A percentile compares a stretch with the other conserved stretches of the same genome.
phyloP scores from a whole-genome alignment of 2,797 vertebrate species.

The Sphenodon punctatus region DNA sequence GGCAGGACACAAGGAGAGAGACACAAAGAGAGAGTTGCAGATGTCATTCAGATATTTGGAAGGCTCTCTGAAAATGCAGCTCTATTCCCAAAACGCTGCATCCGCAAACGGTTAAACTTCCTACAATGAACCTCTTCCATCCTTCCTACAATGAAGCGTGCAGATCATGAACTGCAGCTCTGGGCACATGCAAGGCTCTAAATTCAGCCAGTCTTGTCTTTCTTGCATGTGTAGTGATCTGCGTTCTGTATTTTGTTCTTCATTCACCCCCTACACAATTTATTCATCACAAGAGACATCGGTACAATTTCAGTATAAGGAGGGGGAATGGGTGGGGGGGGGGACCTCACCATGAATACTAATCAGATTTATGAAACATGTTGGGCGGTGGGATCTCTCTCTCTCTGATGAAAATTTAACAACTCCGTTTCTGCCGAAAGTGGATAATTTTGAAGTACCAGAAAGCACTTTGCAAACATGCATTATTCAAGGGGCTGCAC shows the following conservation, averaged over 20 bases:
- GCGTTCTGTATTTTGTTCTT: not conserved
- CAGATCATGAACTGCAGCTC: too few relatives aligned
- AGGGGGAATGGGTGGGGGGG: not conserved
- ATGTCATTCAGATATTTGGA: too few relatives aligned
- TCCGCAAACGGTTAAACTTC: too few relatives aligned
- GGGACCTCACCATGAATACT: not conserved
- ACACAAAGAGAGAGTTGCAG: too few relatives aligned
- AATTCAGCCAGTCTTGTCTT: not conserved
- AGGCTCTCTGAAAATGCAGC: too few relatives aligned
- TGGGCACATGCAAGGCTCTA: not conserved
- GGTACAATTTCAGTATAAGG: not conserved
- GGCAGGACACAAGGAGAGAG: too few relatives aligned
- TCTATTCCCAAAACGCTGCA: too few relatives aligned
- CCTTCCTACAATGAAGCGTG: too few relatives aligned
- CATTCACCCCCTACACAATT: accelerated
- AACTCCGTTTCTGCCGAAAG: slow-evolving; percentile 1
- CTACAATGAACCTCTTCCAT: too few relatives aligned
- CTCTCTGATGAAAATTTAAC: slow-evolving; percentile 1
- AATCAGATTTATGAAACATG: not conserved
- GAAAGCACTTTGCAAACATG: not conserved
- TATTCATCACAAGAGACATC: not conserved
- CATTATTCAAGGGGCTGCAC: slow-evolving; percentile 33
- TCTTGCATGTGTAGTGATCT: not conserved
- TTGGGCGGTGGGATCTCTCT: not conserved
- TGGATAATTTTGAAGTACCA: not conserved